phyloP scores from a whole-genome alignment of 2,797 vertebrate genomes.

The Pelochelys cantorii region DNA sequence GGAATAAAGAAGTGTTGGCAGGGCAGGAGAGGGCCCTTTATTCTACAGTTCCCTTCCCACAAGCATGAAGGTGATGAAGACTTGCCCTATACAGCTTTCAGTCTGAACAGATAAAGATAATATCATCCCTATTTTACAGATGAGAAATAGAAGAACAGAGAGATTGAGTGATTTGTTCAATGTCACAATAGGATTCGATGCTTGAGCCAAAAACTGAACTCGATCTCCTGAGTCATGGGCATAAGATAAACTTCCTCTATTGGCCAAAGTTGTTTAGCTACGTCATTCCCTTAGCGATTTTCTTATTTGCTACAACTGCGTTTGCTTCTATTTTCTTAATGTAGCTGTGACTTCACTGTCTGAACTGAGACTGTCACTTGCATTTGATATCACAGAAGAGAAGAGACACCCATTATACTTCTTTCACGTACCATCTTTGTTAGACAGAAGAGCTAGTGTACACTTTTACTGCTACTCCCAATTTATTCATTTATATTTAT shows the following conservation, averaged over 20 bases:
- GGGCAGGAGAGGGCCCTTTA: not conserved
- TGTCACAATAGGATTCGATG: not conserved
- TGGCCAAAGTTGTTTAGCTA: not conserved
- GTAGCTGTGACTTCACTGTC: not conserved
- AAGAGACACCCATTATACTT: not conserved
- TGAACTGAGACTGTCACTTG: not conserved
- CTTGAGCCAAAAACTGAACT: not conserved
- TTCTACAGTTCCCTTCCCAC: not conserved
- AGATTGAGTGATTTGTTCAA: not conserved
- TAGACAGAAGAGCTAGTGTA: not conserved
- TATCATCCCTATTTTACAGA: not conserved
- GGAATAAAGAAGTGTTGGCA: not conserved
- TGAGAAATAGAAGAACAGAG: not conserved
- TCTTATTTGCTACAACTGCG: not conserved
- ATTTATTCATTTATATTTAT: not conserved
- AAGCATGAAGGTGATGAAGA: not conserved
- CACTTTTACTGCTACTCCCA: not conserved
- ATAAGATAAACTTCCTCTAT: not conserved
- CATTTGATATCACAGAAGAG: not conserved
- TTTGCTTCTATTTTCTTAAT: not conserved
- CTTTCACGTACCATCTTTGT: not conserved
- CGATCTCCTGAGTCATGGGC: not conserved
- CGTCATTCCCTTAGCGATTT: not conserved
- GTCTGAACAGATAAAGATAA: not conserved
- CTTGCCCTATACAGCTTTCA: not conserved